A percentile compares a stretch with the other conserved stretches of the same genome.
These are phyloP conservation scores for Montipora efflorescens DNA, from an alignment of 64 coral and sea anemone species.

Conservation along the genomic window DNA sequence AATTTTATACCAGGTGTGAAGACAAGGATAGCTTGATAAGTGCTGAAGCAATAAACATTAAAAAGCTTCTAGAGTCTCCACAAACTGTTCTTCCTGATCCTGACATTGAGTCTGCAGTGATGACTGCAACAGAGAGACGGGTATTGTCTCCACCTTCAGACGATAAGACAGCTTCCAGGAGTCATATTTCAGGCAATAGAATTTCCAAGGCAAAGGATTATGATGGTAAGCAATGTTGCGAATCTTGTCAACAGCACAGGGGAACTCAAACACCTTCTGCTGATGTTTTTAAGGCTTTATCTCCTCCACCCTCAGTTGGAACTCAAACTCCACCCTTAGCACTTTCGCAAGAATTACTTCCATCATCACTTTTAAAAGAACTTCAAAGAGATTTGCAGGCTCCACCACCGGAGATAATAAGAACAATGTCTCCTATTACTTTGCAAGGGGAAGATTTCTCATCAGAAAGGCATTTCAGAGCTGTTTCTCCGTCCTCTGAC, in stretches of 20 bases:
- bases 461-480: neutral
- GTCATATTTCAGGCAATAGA: neutral
- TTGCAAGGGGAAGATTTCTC: slow-evolving; percentile 5
- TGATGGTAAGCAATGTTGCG: neutral
- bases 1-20: slow-evolving; percentile 51
- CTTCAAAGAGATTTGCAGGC: slow-evolving; percentile 26
- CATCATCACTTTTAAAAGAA: slow-evolving; percentile 23
- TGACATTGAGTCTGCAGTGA: slow-evolving; percentile 55
- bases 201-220: neutral
- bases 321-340: slow-evolving; percentile 35
- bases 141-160: neutral
- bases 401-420: neutral
- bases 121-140: slow-evolving; percentile 18
- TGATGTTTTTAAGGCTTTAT: slow-evolving; percentile 24
- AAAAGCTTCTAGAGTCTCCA: slow-evolving; percentile 58
- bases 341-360: slow-evolving; percentile 20
- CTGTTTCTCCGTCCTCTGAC: neutral
- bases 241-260: slow-evolving; percentile 18
- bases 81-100: slow-evolving; percentile 46
- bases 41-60: slow-evolving; percentile 73
- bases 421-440: neutral
- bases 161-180: neutral
- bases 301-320: slow-evolving; percentile 42
- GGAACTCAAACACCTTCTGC: slow-evolving; percentile 35
- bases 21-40: slow-evolving; percentile 68